Percentiles rank a stretch among this genome's conserved stretches.
Evolutionary conservation across 2,797 vertebrate genomes (phyloP).

Genomic region (Toxotes lorentzi): DNA sequence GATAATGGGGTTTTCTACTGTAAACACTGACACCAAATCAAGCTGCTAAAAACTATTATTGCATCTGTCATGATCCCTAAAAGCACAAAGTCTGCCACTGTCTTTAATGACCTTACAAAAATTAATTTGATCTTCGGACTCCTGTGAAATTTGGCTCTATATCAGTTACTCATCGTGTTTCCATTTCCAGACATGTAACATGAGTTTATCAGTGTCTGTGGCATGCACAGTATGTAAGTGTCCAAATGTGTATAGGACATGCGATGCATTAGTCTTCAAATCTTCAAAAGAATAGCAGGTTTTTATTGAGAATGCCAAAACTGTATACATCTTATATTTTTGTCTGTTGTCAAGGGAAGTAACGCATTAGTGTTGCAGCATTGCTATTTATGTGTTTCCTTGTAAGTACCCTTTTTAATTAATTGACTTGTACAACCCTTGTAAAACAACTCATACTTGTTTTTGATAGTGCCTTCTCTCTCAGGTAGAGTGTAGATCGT

Average conservation of each 20-base stretch:
- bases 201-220: not conserved
- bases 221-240: not conserved
- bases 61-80: not conserved
- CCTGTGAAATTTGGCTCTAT: not conserved
- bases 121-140: not conserved
- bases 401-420: conserved; percentile 22
- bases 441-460: not conserved
- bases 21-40: not conserved
- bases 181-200: not conserved
- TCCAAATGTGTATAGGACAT: not conserved
- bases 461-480: conserved; percentile 38
- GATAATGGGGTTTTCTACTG: not conserved
- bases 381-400: conserved; percentile 5
- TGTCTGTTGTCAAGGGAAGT: not conserved
- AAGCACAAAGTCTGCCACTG: not conserved
- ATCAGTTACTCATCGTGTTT: not conserved
- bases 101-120: not conserved
- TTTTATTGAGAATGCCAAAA: not conserved
- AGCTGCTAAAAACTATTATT: not conserved
- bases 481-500: conserved; percentile 37
- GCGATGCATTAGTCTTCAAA: not conserved
- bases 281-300: not conserved
- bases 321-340: not conserved
- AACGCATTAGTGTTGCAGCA: not conserved
- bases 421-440: conserved; percentile 27